Percentiles rank a stretch among this genome's conserved stretches.
These are phyloP conservation scores for Xenus cinereus DNA, from an alignment of 2,113 vertebrate genomes.

Conservation along the genomic window DNA sequence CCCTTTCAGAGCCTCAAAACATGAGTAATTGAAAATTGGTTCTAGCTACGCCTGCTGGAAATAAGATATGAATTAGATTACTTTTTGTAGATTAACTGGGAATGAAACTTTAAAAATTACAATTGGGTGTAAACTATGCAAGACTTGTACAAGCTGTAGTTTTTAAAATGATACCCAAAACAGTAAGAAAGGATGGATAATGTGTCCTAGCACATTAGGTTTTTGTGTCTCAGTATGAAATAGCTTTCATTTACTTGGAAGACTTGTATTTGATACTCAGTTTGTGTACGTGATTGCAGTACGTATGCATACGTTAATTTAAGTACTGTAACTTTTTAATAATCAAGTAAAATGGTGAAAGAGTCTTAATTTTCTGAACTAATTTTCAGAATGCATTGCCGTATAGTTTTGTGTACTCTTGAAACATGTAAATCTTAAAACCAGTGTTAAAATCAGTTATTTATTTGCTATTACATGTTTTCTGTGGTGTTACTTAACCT, in stretches of 20 bases:
- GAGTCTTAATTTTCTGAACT: not conserved
- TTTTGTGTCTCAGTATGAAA: not conserved
- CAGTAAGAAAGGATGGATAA: not conserved
- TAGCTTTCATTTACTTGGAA: not conserved
- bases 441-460: not conserved
- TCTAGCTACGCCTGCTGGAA: not conserved
- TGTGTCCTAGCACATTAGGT: not conserved
- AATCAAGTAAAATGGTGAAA: not conserved
- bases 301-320: accelerated
- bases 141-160: not conserved
- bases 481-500: not conserved
- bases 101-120: not conserved
- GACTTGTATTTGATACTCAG: not conserved
- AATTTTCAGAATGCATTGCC: not conserved
- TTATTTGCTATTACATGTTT: not conserved
- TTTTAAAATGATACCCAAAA: not conserved
- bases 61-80: not conserved
- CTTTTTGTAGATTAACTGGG: not conserved
- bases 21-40: not conserved
- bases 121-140: not conserved
- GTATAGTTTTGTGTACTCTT: not conserved
- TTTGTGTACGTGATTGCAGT: not conserved
- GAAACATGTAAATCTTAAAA: not conserved
- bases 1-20: not conserved
- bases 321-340: not conserved